Conservation (phyloP, 2,113 vertebrate genomes). For the Tringa solitaria region DNA sequence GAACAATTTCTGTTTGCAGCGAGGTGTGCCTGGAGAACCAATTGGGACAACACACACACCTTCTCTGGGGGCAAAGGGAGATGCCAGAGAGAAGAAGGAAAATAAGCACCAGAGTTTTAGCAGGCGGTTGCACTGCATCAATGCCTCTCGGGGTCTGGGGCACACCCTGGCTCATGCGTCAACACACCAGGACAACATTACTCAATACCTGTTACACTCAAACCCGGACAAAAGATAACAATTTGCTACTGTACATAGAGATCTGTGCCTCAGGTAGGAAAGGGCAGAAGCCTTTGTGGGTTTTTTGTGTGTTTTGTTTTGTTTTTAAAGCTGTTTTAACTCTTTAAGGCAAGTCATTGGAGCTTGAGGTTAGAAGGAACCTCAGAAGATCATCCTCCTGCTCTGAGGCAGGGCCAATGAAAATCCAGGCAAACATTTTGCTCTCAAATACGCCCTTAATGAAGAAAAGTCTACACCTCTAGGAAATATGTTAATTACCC, state of each 20-base stretch:
- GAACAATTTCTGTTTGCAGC: background rate
- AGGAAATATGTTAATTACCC: background rate
- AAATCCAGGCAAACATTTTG: background rate
- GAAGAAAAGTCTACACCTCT: background rate
- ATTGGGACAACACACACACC: background rate
- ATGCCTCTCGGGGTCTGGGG: background rate
- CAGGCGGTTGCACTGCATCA: accelerated
- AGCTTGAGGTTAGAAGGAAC: background rate
- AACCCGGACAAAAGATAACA: background rate
- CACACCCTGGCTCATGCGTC: background rate
- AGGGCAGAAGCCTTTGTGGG: background rate
- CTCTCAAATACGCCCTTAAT: background rate
- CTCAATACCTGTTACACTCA: background rate
- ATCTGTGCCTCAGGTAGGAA: background rate
- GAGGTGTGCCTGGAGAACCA: accelerated
- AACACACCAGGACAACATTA: background rate
- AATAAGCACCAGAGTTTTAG: background rate
- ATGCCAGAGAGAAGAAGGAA: background rate
- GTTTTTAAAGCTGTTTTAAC: background rate
- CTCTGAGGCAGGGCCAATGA: background rate
- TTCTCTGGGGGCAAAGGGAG: background rate
- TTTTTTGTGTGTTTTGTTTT: background rate
- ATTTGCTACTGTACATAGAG: background rate
- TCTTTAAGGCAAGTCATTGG: background rate
- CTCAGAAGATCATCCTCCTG: background rate